Conservation (phyloP, 2,113 vertebrate species). For the Sula dactylatra region DNA sequence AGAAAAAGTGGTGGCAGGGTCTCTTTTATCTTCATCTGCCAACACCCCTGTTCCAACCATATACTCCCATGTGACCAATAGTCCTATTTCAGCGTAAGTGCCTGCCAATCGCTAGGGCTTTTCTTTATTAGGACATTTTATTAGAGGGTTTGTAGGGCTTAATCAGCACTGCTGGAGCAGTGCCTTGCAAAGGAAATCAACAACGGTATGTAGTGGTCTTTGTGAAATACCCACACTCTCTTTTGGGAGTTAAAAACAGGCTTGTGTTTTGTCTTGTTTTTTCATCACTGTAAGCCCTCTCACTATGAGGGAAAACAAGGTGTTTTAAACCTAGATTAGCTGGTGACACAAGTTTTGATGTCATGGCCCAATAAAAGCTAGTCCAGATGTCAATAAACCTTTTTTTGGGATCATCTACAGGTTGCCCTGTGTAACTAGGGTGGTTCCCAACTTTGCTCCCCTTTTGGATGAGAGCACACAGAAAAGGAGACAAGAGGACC, state of each 20-base stretch:
- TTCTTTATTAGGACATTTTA: constrained; percentile 2
- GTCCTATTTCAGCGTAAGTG: background rate
- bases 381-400: background rate
- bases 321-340: background rate
- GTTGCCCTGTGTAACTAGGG: background rate
- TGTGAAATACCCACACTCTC: background rate
- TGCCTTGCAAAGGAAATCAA: background rate
- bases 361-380: background rate
- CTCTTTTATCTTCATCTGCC: constrained; percentile 1
- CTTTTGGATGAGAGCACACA: background rate
- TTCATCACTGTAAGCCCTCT: background rate
- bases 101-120: background rate
- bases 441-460: background rate
- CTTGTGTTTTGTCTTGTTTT: background rate
- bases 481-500: background rate
- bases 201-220: background rate
- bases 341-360: background rate
- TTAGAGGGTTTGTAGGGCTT: background rate
- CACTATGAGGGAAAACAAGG: background rate
- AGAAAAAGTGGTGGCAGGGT: background rate
- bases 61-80: background rate
- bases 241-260: background rate
- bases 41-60: background rate
- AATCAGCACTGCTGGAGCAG: background rate
- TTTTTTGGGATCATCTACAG: background rate